A percentile compares a stretch with the other conserved stretches of the same genome.
Conservation (phyloP, 2,888 invertebrate genomes). For the Dryocosmus kuriphilus region DNA sequence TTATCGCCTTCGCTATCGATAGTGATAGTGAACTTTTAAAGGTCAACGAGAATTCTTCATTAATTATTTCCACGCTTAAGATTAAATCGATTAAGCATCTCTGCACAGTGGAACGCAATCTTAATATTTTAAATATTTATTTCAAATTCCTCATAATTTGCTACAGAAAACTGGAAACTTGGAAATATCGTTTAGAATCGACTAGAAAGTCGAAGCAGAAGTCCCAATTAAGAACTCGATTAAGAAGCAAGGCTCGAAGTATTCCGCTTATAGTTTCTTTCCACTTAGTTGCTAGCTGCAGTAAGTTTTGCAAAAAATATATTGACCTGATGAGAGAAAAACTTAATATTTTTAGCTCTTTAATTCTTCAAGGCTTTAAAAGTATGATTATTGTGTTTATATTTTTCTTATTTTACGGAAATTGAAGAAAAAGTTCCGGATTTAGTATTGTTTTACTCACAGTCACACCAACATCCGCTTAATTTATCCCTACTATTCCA, state of each 20-base stretch:
- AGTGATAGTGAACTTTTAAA: slow-evolving; percentile 15
- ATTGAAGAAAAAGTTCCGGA: no score
- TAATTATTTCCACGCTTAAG: not conserved
- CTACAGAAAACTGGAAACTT: slow-evolving; percentile 11
- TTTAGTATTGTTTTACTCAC: no score
- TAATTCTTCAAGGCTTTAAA: not conserved
- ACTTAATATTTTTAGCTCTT: not conserved
- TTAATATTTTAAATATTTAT: not conserved
- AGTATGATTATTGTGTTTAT: no score
- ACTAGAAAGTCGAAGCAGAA: slow-evolving; percentile 16
- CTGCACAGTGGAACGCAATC: not conserved
- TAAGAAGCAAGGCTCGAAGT: not conserved
- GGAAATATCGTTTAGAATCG: slow-evolving; percentile 17
- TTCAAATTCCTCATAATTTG: not conserved
- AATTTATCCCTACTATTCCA: no score
- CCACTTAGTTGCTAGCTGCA: not conserved
- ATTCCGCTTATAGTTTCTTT: not conserved
- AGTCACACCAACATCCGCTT: no score
- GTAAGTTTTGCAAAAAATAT: not conserved
- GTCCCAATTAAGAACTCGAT: slow-evolving; percentile 19
- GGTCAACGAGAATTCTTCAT: not conserved
- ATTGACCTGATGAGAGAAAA: not conserved
- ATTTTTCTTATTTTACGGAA: no score
- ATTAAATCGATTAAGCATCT: not conserved
- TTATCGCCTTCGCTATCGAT: slow-evolving; percentile 2